Evolutionary conservation across 92 coral and sea anemone species (phyloP), one percentile per base, ranked within the genome.

Genomic region (Porites lobata): DNA sequence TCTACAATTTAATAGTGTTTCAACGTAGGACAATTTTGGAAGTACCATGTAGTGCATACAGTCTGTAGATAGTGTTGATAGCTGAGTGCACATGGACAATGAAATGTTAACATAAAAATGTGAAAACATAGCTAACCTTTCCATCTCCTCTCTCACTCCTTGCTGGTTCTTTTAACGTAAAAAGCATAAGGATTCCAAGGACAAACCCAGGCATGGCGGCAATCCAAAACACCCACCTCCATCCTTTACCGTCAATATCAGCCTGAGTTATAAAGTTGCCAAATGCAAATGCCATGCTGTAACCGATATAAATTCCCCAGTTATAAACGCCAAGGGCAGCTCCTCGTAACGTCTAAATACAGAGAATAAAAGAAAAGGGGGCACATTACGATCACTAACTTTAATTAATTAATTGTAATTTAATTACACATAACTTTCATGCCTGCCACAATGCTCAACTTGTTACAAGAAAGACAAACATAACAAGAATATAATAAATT

Each of bases 201-300:
- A 92, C 87, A 78, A 96, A 90, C 9, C 99, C 99, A 75, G 99
- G 99, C 43, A 93, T 90, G 4, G 96, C 99, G 7, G 99, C 99
- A 83, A 96, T 96, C 94, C 98, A 96, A 86, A 94, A 96, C 66
- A 96, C 99, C 99, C 99, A 96, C n/a, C 99, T 88, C 99, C 99
- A 96, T 9, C 99, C 96, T 64, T 96, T 91, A 51, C 95, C 90
- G 72, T 84, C 94, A 65, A 96, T 96, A 61, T 96, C 77, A 59
- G 99, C 98, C 26, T 83, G 77, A 7, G 98, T 96, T 75, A 96
- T 96, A 79, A 96, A 96, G 91, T 96, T 96, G 15, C 99, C 99
- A 79, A 96, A 85, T 17, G 99, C 99, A 88, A 85, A 96, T 0
- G 99, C 94, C 95, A 96, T 89, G 67, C 99, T 96, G 87, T 96